Evolutionary conservation across 1,140 invertebrate species (phyloP).

Genomic region (Parapsyche elsis): DNA sequence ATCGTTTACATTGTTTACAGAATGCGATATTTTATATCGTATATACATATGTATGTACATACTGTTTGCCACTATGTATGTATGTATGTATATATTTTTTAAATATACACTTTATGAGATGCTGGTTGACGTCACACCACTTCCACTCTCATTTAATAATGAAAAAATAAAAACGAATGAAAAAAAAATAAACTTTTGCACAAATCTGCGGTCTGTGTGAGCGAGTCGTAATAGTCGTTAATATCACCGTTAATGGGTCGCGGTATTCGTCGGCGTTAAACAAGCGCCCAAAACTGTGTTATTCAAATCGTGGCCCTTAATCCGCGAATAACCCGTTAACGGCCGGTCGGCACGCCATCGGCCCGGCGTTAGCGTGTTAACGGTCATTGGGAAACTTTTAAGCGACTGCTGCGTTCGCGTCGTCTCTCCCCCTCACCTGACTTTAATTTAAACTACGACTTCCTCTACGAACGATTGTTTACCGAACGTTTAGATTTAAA

Average conservation of each 20-base stretch:
- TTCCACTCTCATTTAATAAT: too few relatives aligned
- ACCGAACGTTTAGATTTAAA: too few relatives aligned
- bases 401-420: slow-evolving; percentile 3
- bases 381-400: slow-evolving; percentile 39
- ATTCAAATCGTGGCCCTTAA: slow-evolving; percentile 44
- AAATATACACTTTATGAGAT: too few relatives aligned
- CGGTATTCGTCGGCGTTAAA: slow-evolving; percentile 43
- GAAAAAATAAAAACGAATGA: not conserved
- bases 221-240: slow-evolving; percentile 31
- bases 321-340: slow-evolving; percentile 43
- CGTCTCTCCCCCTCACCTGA: not conserved
- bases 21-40: too few relatives aligned
- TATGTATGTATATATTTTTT: too few relatives aligned
- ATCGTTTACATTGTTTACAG: too few relatives aligned
- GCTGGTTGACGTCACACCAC: too few relatives aligned
- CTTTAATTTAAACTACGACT: too few relatives aligned
- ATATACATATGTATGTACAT: too few relatives aligned
- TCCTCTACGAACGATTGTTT: too few relatives aligned
- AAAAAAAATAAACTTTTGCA: not conserved
- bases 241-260: slow-evolving; percentile 38
- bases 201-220: not conserved
- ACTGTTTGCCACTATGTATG: too few relatives aligned
- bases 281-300: slow-evolving; percentile 40
- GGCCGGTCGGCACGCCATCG: slow-evolving; percentile 16
- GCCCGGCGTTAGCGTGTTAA: slow-evolving; percentile 28